Evolutionary conservation across 2,888 invertebrate genomes (phyloP).

Genomic region (Temnothorax rugatulus): DNA sequence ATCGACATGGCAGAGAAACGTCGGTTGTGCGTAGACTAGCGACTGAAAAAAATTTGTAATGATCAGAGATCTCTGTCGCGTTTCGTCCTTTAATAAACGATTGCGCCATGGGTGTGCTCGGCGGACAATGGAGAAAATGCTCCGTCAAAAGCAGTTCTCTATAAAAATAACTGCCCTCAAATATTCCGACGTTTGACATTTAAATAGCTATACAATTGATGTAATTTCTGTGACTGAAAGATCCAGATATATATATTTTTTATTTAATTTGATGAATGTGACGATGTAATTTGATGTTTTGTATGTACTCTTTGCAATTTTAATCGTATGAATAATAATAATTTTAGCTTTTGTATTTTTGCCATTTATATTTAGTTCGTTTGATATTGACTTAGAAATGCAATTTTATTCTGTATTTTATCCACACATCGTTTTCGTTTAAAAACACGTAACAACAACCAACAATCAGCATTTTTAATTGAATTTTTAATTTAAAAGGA

Average conservation of each 20-base stretch:
- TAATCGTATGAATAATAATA: neutral
- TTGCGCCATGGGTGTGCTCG: neutral
- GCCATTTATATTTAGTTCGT: neutral
- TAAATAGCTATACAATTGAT: constrained; percentile 1
- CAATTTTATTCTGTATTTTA: constrained; percentile 18
- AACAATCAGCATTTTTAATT: neutral
- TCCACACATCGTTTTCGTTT: neutral
- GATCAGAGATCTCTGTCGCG: constrained; percentile 19
- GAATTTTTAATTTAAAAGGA: constrained; percentile 14
- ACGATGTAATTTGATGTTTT: neutral
- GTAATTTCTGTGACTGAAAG: neutral
- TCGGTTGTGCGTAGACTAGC: neutral
- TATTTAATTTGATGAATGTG: neutral
- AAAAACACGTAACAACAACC: neutral
- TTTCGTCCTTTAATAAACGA: constrained; percentile 35
- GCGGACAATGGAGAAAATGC: neutral
- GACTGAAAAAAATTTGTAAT: constrained; percentile 29
- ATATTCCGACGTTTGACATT: constrained; percentile 4
- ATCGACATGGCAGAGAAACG: neutral
- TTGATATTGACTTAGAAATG: neutral
- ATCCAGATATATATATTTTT: neutral
- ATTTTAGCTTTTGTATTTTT: neutral
- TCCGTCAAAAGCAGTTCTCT: neutral
- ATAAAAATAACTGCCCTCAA: constrained; percentile 9
- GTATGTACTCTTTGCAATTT: neutral